These are phyloP conservation scores for Abrostola triplasia DNA, from an alignment of 2,888 invertebrate species.

Conservation along the genomic window DNA sequence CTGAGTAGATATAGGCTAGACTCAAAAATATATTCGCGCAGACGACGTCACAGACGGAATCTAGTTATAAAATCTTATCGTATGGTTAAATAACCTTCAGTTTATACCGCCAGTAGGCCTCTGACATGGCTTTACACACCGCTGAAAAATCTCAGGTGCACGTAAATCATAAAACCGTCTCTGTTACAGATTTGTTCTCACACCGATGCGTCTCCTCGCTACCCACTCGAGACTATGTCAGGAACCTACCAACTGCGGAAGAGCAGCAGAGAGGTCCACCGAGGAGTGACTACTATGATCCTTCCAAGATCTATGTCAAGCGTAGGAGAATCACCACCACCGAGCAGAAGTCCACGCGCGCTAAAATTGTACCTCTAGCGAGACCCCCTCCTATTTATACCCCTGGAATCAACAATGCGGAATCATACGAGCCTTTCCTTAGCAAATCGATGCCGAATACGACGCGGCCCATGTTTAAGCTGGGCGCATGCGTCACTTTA, in stretches of 20 bases:
- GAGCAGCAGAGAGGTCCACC: accelerated
- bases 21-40: no score
- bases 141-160: no score
- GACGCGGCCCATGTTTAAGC: slow-evolving; percentile 20
- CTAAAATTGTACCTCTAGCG: not conserved
- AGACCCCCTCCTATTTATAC: not conserved
- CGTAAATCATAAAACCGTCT: no score
- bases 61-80: no score
- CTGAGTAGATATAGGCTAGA: no score
- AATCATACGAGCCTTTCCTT: not conserved
- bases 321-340: not conserved
- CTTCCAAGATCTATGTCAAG: not conserved
- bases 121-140: no score
- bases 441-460: not conserved
- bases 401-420: not conserved
- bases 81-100: no score
- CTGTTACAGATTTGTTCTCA: no score
- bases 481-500: slow-evolving; percentile 10
- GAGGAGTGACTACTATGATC: no score
- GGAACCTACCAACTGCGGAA: not conserved
- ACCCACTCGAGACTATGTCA: not conserved
- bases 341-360: not conserved
- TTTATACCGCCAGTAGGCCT: no score
- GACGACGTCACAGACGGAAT: no score
- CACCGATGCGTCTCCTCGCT: not conserved